A percentile compares a stretch with the other conserved stretches of the same genome.
Conservation (phyloP, 2,797 vertebrate species). For the Hapalemur alaotrensis region DNA sequence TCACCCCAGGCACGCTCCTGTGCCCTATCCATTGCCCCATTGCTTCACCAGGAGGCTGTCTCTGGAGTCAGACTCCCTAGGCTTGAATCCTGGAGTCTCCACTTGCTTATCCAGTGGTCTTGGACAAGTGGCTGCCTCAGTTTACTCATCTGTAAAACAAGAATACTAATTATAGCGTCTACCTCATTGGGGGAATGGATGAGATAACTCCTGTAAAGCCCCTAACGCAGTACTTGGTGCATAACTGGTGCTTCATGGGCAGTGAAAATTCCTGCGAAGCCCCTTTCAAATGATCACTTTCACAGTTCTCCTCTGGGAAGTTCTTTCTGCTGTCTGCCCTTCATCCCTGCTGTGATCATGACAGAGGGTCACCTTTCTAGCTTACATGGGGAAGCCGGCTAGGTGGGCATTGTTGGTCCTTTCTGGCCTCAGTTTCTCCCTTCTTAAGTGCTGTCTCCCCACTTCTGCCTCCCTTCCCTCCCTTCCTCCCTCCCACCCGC, state of each 20-base stretch:
- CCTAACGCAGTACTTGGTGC: background rate
- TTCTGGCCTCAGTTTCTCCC: constrained; percentile 71
- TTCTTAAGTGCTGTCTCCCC: background rate
- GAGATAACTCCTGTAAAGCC: background rate
- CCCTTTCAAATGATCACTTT: background rate
- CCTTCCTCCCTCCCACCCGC: background rate
- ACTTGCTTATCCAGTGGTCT: background rate
- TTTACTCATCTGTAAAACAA: constrained; percentile 1
- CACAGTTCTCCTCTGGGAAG: background rate
- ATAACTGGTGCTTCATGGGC: fast-evolving
- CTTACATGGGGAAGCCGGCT: background rate
- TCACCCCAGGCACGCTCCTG: background rate
- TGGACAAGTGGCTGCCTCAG: constrained; percentile 16
- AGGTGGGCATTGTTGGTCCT: background rate
- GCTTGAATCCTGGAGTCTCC: background rate
- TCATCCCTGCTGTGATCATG: background rate
- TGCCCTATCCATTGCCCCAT: background rate
- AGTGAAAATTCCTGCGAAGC: background rate
- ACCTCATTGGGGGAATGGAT: background rate
- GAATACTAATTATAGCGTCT: background rate
- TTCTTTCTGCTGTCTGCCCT: background rate
- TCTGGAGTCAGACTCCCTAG: background rate
- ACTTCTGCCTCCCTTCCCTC: background rate
- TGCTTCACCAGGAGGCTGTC: background rate
- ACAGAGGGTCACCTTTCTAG: background rate